phyloP scores from a whole-genome alignment of 2,888 invertebrate species.

The Laothoe populi region DNA sequence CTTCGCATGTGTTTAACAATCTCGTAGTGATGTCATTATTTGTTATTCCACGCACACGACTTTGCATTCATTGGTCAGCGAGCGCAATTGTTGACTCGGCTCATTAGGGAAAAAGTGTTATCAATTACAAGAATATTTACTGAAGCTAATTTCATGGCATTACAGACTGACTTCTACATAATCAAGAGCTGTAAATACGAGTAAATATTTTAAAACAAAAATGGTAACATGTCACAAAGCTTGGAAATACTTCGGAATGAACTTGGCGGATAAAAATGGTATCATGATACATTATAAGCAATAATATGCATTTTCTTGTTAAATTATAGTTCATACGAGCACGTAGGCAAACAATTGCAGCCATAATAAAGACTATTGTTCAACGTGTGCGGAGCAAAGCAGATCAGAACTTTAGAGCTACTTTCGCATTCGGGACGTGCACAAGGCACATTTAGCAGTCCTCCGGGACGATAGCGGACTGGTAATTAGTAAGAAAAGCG shows the following conservation, averaged over 20 bases:
- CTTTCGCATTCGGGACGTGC: conserved; percentile 80
- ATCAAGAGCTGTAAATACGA: neutral
- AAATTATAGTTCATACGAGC: conserved; percentile 62
- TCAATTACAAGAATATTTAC: conserved; percentile 36
- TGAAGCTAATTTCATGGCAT: conserved; percentile 16
- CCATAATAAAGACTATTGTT: conserved; percentile 81
- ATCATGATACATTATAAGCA: conserved; percentile 42
- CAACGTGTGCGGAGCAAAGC: conserved; percentile 64
- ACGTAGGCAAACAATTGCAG: conserved; percentile 67
- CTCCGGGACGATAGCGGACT: conserved; percentile 78
- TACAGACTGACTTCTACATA: conserved; percentile 2
- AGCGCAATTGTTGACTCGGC: conserved; percentile 63
- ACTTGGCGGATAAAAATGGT: conserved; percentile 35
- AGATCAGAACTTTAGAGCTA: conserved; percentile 66
- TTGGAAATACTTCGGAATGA: too few relatives aligned
- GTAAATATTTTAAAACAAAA: conserved; percentile 10
- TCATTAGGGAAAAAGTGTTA: conserved; percentile 58
- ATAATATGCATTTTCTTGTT: conserved; percentile 49
- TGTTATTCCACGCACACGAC: conserved; percentile 70
- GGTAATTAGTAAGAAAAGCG: conserved; percentile 83
- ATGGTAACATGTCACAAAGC: neutral
- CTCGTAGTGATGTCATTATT: conserved; percentile 77
- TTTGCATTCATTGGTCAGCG: conserved; percentile 61
- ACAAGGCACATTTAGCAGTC: conserved; percentile 80
- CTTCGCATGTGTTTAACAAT: conserved; percentile 53